Base-by-base conservation (phyloP, 2,797 vertebrate genomes). In the Holocentrus rufus region DNA sequence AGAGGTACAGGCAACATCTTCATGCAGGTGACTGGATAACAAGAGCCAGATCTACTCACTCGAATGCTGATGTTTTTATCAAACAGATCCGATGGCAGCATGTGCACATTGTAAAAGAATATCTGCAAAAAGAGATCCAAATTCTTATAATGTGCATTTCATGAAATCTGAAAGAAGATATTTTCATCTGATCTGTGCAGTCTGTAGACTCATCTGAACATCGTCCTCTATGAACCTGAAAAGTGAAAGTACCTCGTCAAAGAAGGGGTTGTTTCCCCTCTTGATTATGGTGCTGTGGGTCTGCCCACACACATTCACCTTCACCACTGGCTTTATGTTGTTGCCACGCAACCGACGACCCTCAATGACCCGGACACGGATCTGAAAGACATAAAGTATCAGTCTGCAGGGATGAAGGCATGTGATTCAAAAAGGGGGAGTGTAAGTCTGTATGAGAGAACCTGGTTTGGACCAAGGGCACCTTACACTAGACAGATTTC, bases 231-330 rank as follows among this genome's bases (percentile, higher is more conserved):
- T 42, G 39, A 11, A 10, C 3, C 2, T 11, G 7, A 20, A 20
- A n/a, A n/a, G 39, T 49, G 5, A 25, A 0, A 63, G 81, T 86
- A 98, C 98, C 95, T 99, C 98, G 81, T 99, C 97, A 89, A 96
- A 99, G 91, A 94, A 98, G 0, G 97, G 97, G 83, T 98, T 99
- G 88, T 98, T 99, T 74, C 97, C 97, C 85, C 91, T 95, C 87
- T 94, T 97, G 89, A 99, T 98, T 85, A 97, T 95, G 2, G 98
- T 99, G 82, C 97, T 91, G 84, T 99, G 97, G 13, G 97, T 99
- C 67, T 99, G 92, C 61, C 93, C 95, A 23, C 95, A 95, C 79
- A 97, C 52, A 0, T 93, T 88, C 39, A 98, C 95, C 92, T 99
- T 99, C 62, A 98, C 96, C 72, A 99, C 97, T 1, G 98, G 98